phyloP scores from a whole-genome alignment of 1,140 invertebrate species.

The Drosophila oshimai region DNA sequence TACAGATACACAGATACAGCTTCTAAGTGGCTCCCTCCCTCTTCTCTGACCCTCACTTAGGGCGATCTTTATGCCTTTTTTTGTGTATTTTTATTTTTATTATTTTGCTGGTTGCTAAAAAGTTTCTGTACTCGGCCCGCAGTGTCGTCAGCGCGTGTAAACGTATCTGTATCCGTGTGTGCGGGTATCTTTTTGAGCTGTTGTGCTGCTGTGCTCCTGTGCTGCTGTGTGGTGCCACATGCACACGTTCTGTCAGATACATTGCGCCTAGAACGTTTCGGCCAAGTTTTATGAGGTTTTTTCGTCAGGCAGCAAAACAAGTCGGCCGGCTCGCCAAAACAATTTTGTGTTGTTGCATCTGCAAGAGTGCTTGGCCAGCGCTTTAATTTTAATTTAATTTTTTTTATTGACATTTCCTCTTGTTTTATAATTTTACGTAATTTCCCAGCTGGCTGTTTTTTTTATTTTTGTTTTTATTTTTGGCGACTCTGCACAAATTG shows the following conservation, averaged over 20 bases:
- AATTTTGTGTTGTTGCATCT: constrained; percentile 28
- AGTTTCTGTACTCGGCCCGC: constrained; percentile 35
- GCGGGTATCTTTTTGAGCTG: constrained; percentile 13
- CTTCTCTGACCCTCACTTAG: background rate
- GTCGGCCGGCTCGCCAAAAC: constrained; percentile 24
- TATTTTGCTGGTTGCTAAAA: constrained; percentile 40
- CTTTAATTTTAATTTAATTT: no score
- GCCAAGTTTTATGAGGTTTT: constrained; percentile 36
- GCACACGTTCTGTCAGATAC: constrained; percentile 43
- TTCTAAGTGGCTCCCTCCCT: constrained; percentile 29
- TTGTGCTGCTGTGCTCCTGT: no score
- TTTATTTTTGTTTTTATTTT: constrained; percentile 11
- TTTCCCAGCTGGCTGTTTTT: constrained; percentile 23
- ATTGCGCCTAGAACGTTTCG: constrained; percentile 38
- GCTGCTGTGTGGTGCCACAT: constrained; percentile 28
- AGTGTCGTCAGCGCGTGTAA: constrained; percentile 19
- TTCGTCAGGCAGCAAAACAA: constrained; percentile 14
- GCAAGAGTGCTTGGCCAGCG: constrained; percentile 13
- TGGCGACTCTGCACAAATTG: constrained; percentile 36
- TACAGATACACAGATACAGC: constrained; percentile 27
- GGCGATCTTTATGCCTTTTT: constrained; percentile 41
- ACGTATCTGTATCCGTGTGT: constrained; percentile 5
- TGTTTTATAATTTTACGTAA: constrained; percentile 40
- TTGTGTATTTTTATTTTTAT: constrained; percentile 26
- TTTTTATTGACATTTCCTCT: constrained; percentile 37